Base-by-base conservation (phyloP, 1,140 invertebrate genomes). In the Brachystomella parvula region DNA sequence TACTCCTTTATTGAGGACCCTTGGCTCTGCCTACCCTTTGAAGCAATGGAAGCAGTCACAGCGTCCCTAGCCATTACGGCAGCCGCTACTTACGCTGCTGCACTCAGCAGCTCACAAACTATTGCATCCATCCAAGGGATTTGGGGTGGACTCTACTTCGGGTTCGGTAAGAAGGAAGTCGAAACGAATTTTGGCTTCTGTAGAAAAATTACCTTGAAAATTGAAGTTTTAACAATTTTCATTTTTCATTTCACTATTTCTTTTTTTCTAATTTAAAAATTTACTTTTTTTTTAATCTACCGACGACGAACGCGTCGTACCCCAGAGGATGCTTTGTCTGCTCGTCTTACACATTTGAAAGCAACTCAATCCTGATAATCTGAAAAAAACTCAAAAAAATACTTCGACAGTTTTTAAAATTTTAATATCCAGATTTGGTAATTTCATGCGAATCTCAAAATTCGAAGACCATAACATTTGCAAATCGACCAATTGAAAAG, bases 41-140 rank as follows among this genome's bases (percentile, higher is more conserved):
- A 94, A 78, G 85, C 87, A 15, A 81, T 92, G 77, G 89, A 92
- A 81, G 87, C 86, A 1, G 84, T 92, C 58, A 92, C 89, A n/a
- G 86, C 87, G 68, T 87, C 88, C 19, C 77, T 94, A 56, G 86
- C 88, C 70, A 88, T 89, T 76, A 90, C 89, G 0, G 87, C 89
- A 1, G 87, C 88, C 12, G 86, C 90, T 2, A 89, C 88, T 29
- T 92, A 91, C 74, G 88, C 87, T 0, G 88, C 87, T 2, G 84
- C 85, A 67, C 79, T 92, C 1, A 87, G 88, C 15, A 89, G 88
- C 1, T 83, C 83, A n/a, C 85, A 88, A 1, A 89, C 89, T 0
- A 86, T 91, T 69, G 87, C 86, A 21, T 90, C 87, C 15, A 84
- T 92, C 64, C 89, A 92, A 77, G 89, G 89, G 57, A 78, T 92